A percentile compares a stretch with the other conserved stretches of the same genome.
These are phyloP conservation scores for Laupala kohalensis DNA, from an alignment of 1,140 invertebrate species.

Conservation along the genomic window DNA sequence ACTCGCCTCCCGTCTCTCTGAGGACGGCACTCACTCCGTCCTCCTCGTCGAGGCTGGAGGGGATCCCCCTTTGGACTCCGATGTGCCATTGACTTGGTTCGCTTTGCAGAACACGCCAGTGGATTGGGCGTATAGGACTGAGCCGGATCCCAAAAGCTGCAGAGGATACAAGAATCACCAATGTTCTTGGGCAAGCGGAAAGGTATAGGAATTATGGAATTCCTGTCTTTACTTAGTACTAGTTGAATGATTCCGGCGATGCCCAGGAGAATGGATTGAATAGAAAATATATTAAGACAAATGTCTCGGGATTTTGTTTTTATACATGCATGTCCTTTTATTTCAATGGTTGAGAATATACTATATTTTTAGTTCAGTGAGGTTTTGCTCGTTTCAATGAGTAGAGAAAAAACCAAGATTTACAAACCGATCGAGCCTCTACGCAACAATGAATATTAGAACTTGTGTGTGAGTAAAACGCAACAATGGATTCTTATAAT, in stretches of 20 bases:
- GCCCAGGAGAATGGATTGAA: too few species aligned
- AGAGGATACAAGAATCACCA: slow-evolving; percentile 23
- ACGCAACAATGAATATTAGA: too few species aligned
- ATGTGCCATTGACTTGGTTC: neutral
- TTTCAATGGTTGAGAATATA: too few species aligned
- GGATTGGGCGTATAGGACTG: slow-evolving; percentile 36
- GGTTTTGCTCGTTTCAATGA: too few species aligned
- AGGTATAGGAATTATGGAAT: neutral
- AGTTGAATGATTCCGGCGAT: slow-evolving; percentile 44
- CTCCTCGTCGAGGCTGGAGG: slow-evolving; percentile 25
- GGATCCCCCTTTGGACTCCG: neutral
- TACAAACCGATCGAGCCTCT: too few species aligned
- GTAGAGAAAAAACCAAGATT: too few species aligned
- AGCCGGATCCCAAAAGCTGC: slow-evolving; percentile 34
- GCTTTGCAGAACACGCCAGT: slow-evolving; percentile 21
- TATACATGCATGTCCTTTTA: slow-evolving; percentile 35
- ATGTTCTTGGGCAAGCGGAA: slow-evolving; percentile 20
- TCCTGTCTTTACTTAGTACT: slow-evolving; percentile 36
- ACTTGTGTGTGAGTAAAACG: too few species aligned
- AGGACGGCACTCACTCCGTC: slow-evolving; percentile 19
- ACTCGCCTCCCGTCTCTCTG: slow-evolving; percentile 1
- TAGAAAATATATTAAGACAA: slow-evolving; percentile 40
- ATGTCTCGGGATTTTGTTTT: slow-evolving; percentile 39
- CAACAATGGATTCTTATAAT: too few species aligned
- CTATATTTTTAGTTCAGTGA: too few species aligned